A percentile compares a stretch with the other conserved stretches of the same genome.
Evolutionary conservation across 2,113 vertebrate genomes (phyloP).

Genomic region (Dasyprocta punctata): DNA sequence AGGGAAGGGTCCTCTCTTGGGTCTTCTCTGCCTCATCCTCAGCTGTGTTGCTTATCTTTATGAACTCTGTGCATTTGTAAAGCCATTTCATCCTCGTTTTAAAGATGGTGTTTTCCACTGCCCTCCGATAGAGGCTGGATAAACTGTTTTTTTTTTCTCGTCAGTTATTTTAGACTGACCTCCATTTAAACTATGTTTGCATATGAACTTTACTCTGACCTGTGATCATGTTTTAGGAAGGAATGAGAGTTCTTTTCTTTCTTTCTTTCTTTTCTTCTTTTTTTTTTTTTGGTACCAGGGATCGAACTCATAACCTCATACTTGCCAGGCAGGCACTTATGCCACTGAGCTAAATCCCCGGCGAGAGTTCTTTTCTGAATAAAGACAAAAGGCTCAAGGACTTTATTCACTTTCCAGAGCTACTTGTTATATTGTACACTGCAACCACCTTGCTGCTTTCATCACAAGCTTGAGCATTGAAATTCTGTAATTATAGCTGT

Average conservation of each 20-base stretch:
- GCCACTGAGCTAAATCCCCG: too few species aligned
- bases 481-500: conserved; percentile 95
- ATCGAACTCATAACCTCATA: too few species aligned
- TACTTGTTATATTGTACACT: conserved; percentile 97
- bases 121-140: conserved; percentile 94
- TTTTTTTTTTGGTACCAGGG: too few species aligned
- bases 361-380: conserved; percentile 85
- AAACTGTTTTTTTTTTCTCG: conserved; percentile 82
- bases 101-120: conserved; percentile 85
- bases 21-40: not conserved
- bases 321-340: too few species aligned
- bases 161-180: conserved; percentile 91
- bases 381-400: conserved; percentile 87
- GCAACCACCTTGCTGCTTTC: conserved; percentile 93
- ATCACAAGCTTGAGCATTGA: conserved; percentile 99
- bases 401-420: conserved; percentile 96
- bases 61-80: conserved; percentile 55
- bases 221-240: conserved; percentile 89
- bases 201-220: conserved; percentile 87
- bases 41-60: conserved; percentile 45
- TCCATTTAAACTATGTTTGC: conserved; percentile 89
- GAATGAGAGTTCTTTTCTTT: conserved; percentile 85
- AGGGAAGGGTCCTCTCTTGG: not conserved
- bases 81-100: conserved; percentile 35
- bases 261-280: too few species aligned